A percentile compares a stretch with the other conserved stretches of the same genome.
Conservation (phyloP, 1,140 invertebrate genomes). For the Octopus bimaculoides region DNA sequence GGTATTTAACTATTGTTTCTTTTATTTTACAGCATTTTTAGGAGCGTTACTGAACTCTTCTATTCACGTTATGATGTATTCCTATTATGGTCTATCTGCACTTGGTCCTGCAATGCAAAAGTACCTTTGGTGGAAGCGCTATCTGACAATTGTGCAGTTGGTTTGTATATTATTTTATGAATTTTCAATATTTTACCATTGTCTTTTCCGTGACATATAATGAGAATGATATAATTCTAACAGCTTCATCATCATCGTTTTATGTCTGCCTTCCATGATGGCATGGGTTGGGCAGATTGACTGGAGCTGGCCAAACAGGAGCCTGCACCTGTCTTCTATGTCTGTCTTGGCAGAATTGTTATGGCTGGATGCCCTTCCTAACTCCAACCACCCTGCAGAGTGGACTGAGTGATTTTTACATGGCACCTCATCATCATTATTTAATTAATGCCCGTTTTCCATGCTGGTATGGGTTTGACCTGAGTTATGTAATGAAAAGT, state of each 20-base stretch:
- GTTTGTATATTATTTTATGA: conserved; percentile 38
- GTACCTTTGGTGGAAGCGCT: conserved; percentile 58
- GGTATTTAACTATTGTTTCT: conserved; percentile 15
- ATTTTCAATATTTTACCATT: background rate
- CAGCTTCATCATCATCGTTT: background rate
- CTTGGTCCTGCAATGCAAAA: conserved; percentile 56
- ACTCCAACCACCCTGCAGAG: too few species aligned
- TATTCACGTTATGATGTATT: conserved; percentile 58
- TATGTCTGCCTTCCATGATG: too few species aligned
- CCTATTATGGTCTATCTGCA: conserved; percentile 54
- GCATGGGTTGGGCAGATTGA: too few species aligned
- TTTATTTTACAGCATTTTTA: conserved; percentile 53
- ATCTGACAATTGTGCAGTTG: conserved; percentile 56
- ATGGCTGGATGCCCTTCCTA: too few species aligned
- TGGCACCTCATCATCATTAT: too few species aligned
- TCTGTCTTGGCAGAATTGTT: too few species aligned
- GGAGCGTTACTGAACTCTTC: conserved; percentile 57
- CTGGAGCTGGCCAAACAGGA: too few species aligned
- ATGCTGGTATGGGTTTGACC: too few species aligned
- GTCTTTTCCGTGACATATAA: background rate
- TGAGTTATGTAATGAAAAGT: too few species aligned
- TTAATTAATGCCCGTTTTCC: too few species aligned
- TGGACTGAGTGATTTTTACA: too few species aligned
- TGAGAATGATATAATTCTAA: background rate
- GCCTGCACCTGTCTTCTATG: too few species aligned